phyloP scores from a whole-genome alignment of 1,140 invertebrate species.

The Pseudachorutes palmiensis region DNA sequence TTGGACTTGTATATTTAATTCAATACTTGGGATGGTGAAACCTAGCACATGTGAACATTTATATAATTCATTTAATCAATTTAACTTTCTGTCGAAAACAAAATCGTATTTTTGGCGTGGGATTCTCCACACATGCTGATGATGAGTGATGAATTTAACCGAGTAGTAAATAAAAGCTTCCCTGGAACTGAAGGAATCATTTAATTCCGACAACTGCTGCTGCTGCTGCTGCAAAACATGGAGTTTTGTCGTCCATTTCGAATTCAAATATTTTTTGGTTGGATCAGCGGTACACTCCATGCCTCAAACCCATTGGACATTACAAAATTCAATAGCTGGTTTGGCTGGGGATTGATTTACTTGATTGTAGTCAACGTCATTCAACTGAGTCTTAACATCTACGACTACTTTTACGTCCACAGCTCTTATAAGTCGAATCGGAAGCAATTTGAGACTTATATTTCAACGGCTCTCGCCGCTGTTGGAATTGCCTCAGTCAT shows the following conservation, averaged over 20 bases:
- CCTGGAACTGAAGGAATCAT: too few species aligned
- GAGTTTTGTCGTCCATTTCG: background rate
- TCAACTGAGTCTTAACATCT: background rate
- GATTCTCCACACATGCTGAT: too few species aligned
- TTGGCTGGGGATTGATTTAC: background rate
- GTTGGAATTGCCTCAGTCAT: background rate
- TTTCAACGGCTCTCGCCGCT: background rate
- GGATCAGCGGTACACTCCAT: background rate
- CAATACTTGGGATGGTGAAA: constrained; percentile 10
- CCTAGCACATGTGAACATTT: too few species aligned
- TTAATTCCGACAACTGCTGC: background rate
- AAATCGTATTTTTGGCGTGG: background rate
- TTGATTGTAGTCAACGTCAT: background rate
- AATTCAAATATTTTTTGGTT: background rate
- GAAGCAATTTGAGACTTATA: background rate
- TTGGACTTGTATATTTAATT: constrained; percentile 15
- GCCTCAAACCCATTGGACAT: background rate
- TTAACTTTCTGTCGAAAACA: background rate
- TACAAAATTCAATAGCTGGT: background rate
- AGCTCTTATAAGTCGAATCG: background rate
- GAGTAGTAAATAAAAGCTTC: too few species aligned
- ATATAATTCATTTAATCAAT: background rate
- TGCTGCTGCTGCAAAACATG: background rate
- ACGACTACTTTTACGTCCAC: background rate
- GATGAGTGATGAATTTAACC: too few species aligned